Evolutionary conservation across 2,113 vertebrate genomes (phyloP).

Genomic region (Megaptera novaeangliae): DNA sequence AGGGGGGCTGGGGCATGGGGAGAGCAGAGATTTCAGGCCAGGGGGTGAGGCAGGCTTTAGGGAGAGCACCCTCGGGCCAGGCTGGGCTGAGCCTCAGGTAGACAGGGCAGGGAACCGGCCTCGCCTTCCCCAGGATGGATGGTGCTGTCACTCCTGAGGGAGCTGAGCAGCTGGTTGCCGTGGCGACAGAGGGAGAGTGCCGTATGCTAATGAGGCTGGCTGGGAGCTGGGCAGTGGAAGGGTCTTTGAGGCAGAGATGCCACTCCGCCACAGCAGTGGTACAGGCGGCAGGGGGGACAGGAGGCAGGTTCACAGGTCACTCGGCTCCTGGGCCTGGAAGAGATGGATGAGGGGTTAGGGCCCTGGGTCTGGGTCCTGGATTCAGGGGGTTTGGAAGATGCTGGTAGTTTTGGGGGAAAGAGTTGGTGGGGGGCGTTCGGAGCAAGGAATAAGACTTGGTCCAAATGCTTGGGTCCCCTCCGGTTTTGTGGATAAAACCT

Average conservation of each 20-base stretch:
- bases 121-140: slow-evolving; percentile 71
- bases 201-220: slow-evolving; percentile 73
- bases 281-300: background rate
- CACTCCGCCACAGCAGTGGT: background rate
- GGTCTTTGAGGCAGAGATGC: slow-evolving; percentile 35
- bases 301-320: background rate
- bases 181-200: slow-evolving; percentile 73
- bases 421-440: background rate
- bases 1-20: background rate
- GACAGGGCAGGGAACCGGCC: slow-evolving; percentile 41
- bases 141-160: slow-evolving; percentile 75
- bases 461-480: background rate
- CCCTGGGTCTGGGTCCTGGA: background rate
- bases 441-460: background rate
- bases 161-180: slow-evolving; percentile 79
- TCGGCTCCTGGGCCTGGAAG: background rate
- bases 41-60: background rate
- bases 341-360: background rate
- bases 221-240: slow-evolving; percentile 53
- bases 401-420: background rate
- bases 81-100: background rate
- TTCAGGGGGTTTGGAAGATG: background rate
- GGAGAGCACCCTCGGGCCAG: background rate
- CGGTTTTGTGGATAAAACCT: background rate
- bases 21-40: background rate